Evolutionary conservation across 2,888 invertebrate species (phyloP).

Genomic region (Shargacucullia verbasci): DNA sequence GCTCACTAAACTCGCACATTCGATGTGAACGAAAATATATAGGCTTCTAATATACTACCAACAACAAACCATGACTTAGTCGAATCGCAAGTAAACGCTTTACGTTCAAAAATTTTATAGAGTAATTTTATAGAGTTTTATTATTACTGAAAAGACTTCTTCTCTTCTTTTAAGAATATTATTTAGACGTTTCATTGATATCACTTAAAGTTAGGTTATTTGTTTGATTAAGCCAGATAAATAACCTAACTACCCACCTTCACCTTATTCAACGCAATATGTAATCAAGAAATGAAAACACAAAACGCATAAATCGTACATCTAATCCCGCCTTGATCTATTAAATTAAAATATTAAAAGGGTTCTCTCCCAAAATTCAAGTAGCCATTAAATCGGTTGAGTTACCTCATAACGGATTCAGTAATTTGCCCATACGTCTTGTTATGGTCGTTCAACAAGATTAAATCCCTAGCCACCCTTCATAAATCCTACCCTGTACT

Average conservation of each 20-base stretch:
- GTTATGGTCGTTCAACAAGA: constrained; percentile 86
- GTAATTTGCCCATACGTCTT: constrained; percentile 88
- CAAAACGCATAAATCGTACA: constrained; percentile 63
- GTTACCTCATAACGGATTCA: constrained; percentile 82
- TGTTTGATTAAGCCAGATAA: constrained; percentile 20
- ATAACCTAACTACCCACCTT: constrained; percentile 19
- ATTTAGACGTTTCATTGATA: too few relatives aligned
- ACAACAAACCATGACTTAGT: too few relatives aligned
- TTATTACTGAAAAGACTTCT: too few relatives aligned
- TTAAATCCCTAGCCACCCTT: constrained; percentile 86
- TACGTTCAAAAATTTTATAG: too few relatives aligned
- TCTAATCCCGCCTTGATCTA: constrained; percentile 70
- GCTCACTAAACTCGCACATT: too few relatives aligned
- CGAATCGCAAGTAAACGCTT: too few relatives aligned
- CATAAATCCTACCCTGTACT: constrained; percentile 83
- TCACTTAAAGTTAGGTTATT: constrained; percentile 9
- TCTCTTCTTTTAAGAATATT: too few relatives aligned
- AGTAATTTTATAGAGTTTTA: too few relatives aligned
- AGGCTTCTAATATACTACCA: too few relatives aligned
- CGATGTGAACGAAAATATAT: too few relatives aligned
- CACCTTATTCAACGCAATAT: constrained; percentile 40
- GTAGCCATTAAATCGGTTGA: constrained; percentile 82
- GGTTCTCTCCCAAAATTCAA: constrained; percentile 76
- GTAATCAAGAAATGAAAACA: constrained; percentile 51
- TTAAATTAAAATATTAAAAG: constrained; percentile 79